Evolutionary conservation across 2,797 vertebrate genomes (phyloP).

Genomic region (Epinephelus coioides): DNA sequence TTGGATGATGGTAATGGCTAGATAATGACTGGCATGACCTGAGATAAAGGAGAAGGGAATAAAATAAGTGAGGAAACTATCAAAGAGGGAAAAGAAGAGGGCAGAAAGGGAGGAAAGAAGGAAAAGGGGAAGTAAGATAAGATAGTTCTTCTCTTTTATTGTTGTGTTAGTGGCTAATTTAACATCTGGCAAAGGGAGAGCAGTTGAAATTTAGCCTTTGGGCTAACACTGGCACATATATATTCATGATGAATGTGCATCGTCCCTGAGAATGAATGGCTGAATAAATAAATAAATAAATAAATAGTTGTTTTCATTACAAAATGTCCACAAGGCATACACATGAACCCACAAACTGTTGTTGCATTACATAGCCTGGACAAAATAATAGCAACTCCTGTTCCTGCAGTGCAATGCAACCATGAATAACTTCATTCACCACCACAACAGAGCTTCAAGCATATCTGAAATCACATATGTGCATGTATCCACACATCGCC

Average conservation of each 20-base stretch:
- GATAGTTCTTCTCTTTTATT: not conserved
- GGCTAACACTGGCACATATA: too few relatives aligned
- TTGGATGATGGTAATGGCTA: too few relatives aligned
- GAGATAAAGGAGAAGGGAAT: not conserved
- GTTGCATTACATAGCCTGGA: not conserved
- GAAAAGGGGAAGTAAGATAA: not conserved
- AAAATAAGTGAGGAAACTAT: not conserved
- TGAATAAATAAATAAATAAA: too few relatives aligned
- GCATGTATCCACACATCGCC: too few relatives aligned
- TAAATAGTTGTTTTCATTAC: too few relatives aligned
- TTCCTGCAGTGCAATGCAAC: not conserved
- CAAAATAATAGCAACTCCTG: slow-evolving; percentile 1
- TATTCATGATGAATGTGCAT: too few relatives aligned
- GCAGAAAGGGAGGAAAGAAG: not conserved
- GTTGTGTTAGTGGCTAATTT: too few relatives aligned
- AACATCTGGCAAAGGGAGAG: too few relatives aligned
- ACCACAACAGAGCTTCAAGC: not conserved
- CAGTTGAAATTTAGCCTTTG: too few relatives aligned
- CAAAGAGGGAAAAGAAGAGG: not conserved
- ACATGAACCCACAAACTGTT: not conserved
- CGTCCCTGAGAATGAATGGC: too few relatives aligned
- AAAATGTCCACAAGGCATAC: not conserved
- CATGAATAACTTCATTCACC: not conserved
- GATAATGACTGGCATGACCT: not conserved
- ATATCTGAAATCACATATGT: too few relatives aligned